Conservation (phyloP, 2,113 vertebrate genomes). For the Melospiza georgiana region DNA sequence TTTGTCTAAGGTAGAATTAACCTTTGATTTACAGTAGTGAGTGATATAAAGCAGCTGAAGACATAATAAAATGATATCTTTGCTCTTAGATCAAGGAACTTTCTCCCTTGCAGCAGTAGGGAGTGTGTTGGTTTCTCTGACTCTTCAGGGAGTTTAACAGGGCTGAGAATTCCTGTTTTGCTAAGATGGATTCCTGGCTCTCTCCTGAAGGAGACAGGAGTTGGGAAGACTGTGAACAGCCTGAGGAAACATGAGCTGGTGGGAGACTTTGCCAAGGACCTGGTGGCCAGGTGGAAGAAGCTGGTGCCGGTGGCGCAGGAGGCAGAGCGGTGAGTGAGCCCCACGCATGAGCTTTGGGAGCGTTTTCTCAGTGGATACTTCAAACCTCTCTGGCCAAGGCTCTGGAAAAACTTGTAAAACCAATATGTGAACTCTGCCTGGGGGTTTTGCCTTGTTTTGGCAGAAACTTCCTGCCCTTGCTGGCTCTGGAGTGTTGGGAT, state of each 20-base stretch:
- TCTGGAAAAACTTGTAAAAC: not conserved
- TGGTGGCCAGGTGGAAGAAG: conserved; percentile 97
- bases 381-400: not conserved
- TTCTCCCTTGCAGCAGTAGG: accelerated
- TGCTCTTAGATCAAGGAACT: not conserved
- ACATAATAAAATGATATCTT: not conserved
- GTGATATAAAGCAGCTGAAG: not conserved
- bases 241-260: conserved; percentile 90
- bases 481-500: not conserved
- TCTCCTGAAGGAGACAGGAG: conserved; percentile 87
- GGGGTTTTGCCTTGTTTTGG: not conserved
- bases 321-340: conserved; percentile 79
- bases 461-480: not conserved
- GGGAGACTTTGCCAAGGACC: conserved; percentile 86
- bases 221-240: conserved; percentile 96
- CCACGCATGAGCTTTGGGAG: not conserved
- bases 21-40: not conserved
- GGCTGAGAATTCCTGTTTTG: not conserved
- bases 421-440: not conserved
- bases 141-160: not conserved
- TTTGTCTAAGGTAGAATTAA: not conserved
- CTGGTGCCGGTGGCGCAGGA: conserved; percentile 88
- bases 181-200: not conserved
- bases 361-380: not conserved
- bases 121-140: not conserved